Evolutionary conservation across 2,888 invertebrate species (phyloP), one percentile per base, ranked within the genome.

Genomic region (Lasioglossum morio): DNA sequence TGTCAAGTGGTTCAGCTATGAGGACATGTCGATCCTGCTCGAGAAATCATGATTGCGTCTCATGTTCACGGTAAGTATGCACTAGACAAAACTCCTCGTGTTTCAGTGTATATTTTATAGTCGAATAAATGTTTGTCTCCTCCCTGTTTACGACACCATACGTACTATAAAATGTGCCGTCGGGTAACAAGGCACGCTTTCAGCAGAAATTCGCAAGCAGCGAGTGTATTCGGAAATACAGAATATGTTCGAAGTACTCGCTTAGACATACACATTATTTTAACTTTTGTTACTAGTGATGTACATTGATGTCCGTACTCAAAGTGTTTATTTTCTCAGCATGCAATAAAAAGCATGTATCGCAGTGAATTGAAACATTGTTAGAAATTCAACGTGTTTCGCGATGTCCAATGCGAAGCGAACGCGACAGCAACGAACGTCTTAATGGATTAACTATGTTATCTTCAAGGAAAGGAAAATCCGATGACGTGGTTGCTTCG

Each of bases 391-490:
- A 0, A 34, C 19, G 19, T 37, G 69, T 34, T 23, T 37, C 19
- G 63, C 4, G 63, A 63, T 69, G 63, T 10, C 0, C 34, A 69
- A 34, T 23, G 34, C 23, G 23, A 37, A 34, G 19, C 23, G 19
- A 37, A 69, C 30, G 30, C 23, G 69, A 37, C 37, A 34, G 23
- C n/a, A 23, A 10, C 66, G 2, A 66, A 2, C 63, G 37, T 69
- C 12, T 23, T 69, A 53, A 74, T 74, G 73, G 53, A 23, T 34
- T 74, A 53, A 34, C 16, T 37, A 37, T 74, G 73, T 53, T 37
- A 34, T 16, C n/a, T 48, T 74, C 73, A 69, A 69, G 69, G 37
- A 69, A 37, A n/a, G 69, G 23, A 19, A 40, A 37, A 69, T 23
- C 19, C 69, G 37, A 34, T 37, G 37, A 69, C 69, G 69, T 23